phyloP scores from a whole-genome alignment of 2,797 vertebrate species.

The Sparus aurata region DNA sequence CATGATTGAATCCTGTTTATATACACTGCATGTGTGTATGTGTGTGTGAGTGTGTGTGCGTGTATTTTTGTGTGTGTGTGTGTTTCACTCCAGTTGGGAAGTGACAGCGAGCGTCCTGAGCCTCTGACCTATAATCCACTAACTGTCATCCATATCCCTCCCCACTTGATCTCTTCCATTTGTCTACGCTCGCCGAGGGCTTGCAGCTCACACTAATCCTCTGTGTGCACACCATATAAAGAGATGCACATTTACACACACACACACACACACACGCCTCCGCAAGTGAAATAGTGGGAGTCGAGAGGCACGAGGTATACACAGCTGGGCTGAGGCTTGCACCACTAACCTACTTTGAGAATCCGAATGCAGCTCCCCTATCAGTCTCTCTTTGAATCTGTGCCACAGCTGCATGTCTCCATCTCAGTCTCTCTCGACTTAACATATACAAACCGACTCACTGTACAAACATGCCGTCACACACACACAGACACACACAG shows the following conservation, averaged over 20 bases:
- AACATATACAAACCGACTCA: conserved; percentile 60
- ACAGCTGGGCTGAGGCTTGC: conserved; percentile 73
- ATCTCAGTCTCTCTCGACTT: conserved; percentile 44
- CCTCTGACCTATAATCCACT: conserved; percentile 75
- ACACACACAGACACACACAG: conserved; percentile 1
- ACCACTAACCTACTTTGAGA: conserved; percentile 80
- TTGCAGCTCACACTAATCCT: conserved; percentile 68
- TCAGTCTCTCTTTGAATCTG: conserved; percentile 58
- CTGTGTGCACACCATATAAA: conserved; percentile 53
- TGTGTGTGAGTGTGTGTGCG: conserved; percentile 7
- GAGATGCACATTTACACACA: conserved; percentile 30
- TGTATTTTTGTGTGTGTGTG: conserved; percentile 24
- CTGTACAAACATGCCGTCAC: conserved; percentile 33
- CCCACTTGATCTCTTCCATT: conserved; percentile 72
- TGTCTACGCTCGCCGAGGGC: conserved; percentile 54
- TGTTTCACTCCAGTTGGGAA: conserved; percentile 28
- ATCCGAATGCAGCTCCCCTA: conserved; percentile 57
- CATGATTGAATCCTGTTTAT: conserved; percentile 45
- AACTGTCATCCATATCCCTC: conserved; percentile 67
- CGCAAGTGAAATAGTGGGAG: conserved; percentile 57
- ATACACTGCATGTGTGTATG: neutral
- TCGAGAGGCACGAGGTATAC: conserved; percentile 57
- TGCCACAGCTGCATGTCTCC: conserved; percentile 45
- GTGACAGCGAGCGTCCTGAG: conserved; percentile 56
- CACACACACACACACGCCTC: conserved; percentile 18